Percentiles rank a stretch among this genome's conserved stretches.
Evolutionary conservation across 2,888 invertebrate genomes (phyloP).

Genomic region (Andrena trimmerana): DNA sequence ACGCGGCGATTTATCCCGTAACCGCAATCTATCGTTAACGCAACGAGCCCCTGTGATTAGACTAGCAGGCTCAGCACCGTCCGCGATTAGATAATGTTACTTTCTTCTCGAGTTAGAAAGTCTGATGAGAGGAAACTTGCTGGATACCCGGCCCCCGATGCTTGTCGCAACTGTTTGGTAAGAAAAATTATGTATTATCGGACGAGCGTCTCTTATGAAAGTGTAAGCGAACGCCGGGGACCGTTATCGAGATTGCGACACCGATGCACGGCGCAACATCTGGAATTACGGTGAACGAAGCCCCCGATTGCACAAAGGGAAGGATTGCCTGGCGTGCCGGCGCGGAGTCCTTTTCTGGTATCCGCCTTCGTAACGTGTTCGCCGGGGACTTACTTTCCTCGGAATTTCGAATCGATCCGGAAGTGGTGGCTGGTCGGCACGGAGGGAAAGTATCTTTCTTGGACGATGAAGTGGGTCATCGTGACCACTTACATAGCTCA

Average conservation of each 20-base stretch:
- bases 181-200: conserved; percentile 49
- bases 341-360: too few relatives aligned
- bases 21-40: conserved; percentile 70
- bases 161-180: conserved; percentile 39
- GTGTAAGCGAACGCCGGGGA: background rate
- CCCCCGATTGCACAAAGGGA: background rate
- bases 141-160: background rate
- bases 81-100: conserved; percentile 80
- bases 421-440: conserved; percentile 21
- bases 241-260: background rate
- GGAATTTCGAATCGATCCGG: conserved; percentile 40
- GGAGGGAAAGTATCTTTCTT: conserved; percentile 42
- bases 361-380: background rate
- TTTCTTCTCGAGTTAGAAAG: conserved; percentile 82
- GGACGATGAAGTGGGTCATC: conserved; percentile 36
- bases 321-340: background rate
- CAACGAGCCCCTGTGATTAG: conserved; percentile 42
- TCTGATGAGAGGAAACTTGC: conserved; percentile 67
- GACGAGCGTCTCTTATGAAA: conserved; percentile 2
- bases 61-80: conserved; percentile 3
- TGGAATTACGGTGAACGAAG: background rate
- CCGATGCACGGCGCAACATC: background rate
- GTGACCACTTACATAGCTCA: background rate
- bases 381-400: background rate
- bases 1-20: conserved; percentile 58